These are phyloP conservation scores for Papilio polytes DNA, from an alignment of 1,140 invertebrate genomes.

Conservation along the genomic window DNA sequence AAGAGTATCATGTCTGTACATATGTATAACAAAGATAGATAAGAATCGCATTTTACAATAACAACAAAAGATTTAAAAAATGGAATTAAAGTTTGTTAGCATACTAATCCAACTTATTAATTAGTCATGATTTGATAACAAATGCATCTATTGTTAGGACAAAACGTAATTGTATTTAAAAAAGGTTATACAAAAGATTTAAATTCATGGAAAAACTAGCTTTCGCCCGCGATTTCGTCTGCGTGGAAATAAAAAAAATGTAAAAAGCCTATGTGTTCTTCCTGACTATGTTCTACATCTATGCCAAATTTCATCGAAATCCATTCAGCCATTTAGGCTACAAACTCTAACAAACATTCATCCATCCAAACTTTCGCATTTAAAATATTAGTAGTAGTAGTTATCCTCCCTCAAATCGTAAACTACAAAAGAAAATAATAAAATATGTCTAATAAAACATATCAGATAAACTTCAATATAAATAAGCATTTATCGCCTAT, in stretches of 20 bases:
- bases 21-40: neutral
- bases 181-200: neutral
- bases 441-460: neutral
- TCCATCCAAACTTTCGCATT: no score
- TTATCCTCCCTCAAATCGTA: neutral
- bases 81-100: neutral
- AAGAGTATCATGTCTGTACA: neutral
- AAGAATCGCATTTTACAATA: neutral
- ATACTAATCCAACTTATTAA: neutral
- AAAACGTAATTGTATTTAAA: neutral
- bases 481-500: constrained; percentile 1
- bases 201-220: no score
- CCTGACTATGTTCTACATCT: no score
- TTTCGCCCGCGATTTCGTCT: no score
- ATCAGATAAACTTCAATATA: neutral
- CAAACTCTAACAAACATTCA: no score
- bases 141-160: neutral
- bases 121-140: constrained; percentile 6
- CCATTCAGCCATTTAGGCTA: no score
- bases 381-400: no score
- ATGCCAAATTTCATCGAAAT: no score
- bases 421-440: neutral
- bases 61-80: neutral
- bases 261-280: no score
- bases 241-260: no score